Evolutionary conservation across 2,113 vertebrate species (phyloP).

Genomic region (Leuciscus idus): DNA sequence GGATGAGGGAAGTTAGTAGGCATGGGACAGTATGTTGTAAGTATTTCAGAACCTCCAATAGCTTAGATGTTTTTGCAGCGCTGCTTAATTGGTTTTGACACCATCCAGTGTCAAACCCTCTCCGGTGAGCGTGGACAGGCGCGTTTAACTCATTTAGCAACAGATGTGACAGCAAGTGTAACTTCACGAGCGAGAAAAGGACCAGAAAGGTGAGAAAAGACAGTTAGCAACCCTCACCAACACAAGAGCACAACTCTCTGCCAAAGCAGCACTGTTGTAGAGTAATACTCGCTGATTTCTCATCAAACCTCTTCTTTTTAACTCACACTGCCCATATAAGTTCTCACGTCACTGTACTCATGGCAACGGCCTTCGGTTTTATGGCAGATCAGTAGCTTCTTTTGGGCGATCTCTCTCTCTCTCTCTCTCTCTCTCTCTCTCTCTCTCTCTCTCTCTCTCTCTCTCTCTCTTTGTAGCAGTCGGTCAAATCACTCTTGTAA

Average conservation of each 20-base stretch:
- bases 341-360: conserved; percentile 28
- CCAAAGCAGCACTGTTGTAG: background rate
- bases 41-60: background rate
- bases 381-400: conserved; percentile 50
- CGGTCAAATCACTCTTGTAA: conserved; percentile 20
- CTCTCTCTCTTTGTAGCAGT: conserved; percentile 34
- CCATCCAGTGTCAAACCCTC: conserved; percentile 4
- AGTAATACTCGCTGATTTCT: background rate
- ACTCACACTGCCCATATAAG: conserved; percentile 3
- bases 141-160: background rate
- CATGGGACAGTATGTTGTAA: too few species aligned
- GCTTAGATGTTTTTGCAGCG: background rate
- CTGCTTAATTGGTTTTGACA: background rate
- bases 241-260: background rate
- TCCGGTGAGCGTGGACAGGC: background rate
- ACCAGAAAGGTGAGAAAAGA: background rate
- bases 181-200: background rate
- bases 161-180: background rate
- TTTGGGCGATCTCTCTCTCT: background rate
- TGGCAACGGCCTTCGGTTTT: conserved; percentile 25
- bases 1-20: too few species aligned
- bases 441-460: too few species aligned
- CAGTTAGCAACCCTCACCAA: background rate
- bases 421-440: background rate
- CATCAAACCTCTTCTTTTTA: background rate